Percentiles rank a stretch among this genome's conserved stretches.
Conservation (phyloP, 2,113 vertebrate species). For the Poeciliopsis turrubarensis region DNA sequence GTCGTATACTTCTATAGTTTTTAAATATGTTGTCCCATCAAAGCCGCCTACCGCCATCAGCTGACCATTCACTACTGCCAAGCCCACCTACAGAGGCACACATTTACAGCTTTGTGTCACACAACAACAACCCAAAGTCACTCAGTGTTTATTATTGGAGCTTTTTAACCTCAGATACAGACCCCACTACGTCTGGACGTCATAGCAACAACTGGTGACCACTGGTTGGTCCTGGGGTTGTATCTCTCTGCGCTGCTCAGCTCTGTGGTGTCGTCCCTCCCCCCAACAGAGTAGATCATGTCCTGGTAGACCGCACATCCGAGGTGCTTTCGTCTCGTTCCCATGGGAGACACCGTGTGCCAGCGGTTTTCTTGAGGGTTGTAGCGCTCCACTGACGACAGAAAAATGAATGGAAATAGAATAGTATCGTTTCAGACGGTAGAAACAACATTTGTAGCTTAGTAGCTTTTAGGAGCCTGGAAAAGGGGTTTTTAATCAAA, state of each 20-base stretch:
- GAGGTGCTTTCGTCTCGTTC: conserved; percentile 94
- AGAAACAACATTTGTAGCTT: background rate
- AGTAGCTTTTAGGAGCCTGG: background rate
- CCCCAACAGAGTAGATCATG: conserved; percentile 98
- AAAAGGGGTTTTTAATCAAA: too few species aligned
- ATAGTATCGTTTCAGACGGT: background rate
- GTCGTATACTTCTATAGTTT: conserved; percentile 99
- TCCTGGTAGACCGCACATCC: conserved; percentile 98
- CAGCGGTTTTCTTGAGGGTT: conserved; percentile 99
- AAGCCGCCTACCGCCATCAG: conserved; percentile 99
- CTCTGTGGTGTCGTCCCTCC: conserved; percentile 96
- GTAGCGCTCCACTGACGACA: conserved; percentile 91
- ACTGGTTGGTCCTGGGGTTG: conserved; percentile 97
- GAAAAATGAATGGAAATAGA: background rate
- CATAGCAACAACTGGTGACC: conserved; percentile 99
- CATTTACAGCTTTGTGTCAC: background rate
- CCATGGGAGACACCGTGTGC: conserved; percentile 98
- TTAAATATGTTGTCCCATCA: conserved; percentile 97
- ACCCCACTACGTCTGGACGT: conserved; percentile 96
- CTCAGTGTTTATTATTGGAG: background rate
- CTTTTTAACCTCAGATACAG: conserved; percentile 41
- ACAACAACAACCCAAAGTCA: background rate
- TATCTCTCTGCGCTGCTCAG: conserved; percentile 97
- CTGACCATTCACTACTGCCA: conserved; percentile 97
- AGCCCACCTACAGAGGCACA: conserved; percentile 85